Evolutionary conservation across 1,140 invertebrate genomes (phyloP).

Genomic region (Drosophila elegans): DNA sequence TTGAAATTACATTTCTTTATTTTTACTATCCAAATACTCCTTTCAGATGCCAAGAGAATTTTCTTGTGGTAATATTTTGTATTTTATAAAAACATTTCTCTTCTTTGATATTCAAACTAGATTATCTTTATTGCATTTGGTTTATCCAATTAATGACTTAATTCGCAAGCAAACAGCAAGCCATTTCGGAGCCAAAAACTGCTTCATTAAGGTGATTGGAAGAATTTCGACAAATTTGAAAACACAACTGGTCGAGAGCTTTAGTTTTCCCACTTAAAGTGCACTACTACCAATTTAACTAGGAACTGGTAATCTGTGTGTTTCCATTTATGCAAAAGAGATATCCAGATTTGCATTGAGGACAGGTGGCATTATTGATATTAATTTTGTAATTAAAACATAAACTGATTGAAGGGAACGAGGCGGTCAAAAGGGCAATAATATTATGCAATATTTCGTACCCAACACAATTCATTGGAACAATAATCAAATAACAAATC

Average conservation of each 20-base stretch:
- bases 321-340: slow-evolving; percentile 41
- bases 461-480: slow-evolving; percentile 46
- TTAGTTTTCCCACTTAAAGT: not conserved
- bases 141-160: slow-evolving; percentile 1
- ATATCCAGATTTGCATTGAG: slow-evolving; percentile 28
- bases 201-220: not conserved
- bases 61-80: no score
- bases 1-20: no score
- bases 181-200: not conserved
- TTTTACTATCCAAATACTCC: no score
- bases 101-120: not conserved
- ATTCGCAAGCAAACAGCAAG: not conserved
- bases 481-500: slow-evolving; percentile 51
- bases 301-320: not conserved
- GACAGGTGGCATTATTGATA: slow-evolving; percentile 59
- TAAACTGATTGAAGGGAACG: slow-evolving; percentile 18
- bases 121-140: not conserved
- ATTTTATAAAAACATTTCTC: not conserved
- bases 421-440: slow-evolving; percentile 1
- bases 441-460: slow-evolving; percentile 26
- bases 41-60: no score
- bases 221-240: not conserved
- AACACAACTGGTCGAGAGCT: no score
- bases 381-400: slow-evolving; percentile 65
- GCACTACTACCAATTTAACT: not conserved